Conservation (phyloP, 2,888 invertebrate species). For the Phrixothrix hirtus region DNA sequence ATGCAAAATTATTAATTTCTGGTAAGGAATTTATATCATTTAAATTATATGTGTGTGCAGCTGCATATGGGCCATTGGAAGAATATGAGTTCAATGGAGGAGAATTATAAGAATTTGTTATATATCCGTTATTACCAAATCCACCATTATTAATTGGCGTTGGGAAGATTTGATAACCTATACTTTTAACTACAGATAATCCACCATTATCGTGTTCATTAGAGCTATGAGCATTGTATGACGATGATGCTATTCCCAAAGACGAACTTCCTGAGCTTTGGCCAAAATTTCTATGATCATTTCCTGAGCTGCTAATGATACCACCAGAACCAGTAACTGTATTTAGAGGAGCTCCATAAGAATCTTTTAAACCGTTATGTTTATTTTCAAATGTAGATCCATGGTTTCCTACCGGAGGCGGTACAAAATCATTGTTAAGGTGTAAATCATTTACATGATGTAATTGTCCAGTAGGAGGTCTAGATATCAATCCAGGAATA, state of each 20-base stretch:
- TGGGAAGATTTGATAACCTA: slow-evolving; percentile 53
- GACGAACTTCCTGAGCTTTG: slow-evolving; percentile 4
- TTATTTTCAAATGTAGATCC: slow-evolving; percentile 15
- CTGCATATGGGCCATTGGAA: slow-evolving; percentile 50
- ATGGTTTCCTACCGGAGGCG: slow-evolving; percentile 40
- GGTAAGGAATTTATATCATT: slow-evolving; percentile 42
- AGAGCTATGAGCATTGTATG: slow-evolving; percentile 27
- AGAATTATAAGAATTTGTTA: slow-evolving; percentile 44
- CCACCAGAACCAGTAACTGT: slow-evolving; percentile 54
- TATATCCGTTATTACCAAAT: slow-evolving; percentile 10
- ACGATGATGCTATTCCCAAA: slow-evolving; percentile 23
- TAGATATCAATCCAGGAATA: slow-evolving; percentile 68
- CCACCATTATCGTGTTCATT: slow-evolving; percentile 34
- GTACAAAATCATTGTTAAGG: slow-evolving; percentile 45
- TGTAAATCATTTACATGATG: slow-evolving; percentile 53
- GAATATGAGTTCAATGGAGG: slow-evolving; percentile 50
- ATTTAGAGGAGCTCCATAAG: slow-evolving; percentile 60
- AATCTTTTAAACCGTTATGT: slow-evolving; percentile 53
- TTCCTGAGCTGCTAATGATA: slow-evolving; percentile 47
- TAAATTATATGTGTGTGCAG: slow-evolving; percentile 50
- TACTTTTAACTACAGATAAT: slow-evolving; percentile 54
- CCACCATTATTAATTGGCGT: slow-evolving; percentile 28
- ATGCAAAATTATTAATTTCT: slow-evolving; percentile 54
- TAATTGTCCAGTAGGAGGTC: slow-evolving; percentile 43
- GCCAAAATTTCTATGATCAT: slow-evolving; percentile 36